Evolutionary conservation across 2,797 vertebrate species (phyloP).

Genomic region (Buceros bicornis): DNA sequence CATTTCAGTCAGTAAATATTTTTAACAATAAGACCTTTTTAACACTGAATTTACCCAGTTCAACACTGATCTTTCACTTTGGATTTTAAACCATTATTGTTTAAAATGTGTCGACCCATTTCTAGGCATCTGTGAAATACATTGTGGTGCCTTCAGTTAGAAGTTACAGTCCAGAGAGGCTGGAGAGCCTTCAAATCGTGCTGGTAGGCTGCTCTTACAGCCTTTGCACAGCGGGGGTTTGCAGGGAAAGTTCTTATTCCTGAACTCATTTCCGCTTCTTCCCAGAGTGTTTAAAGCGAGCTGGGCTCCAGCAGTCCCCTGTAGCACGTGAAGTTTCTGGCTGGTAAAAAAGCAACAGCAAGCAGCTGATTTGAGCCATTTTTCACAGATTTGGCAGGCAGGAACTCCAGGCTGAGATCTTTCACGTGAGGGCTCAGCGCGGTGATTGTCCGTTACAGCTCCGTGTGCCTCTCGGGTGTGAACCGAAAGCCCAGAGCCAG

Average conservation of each 20-base stretch:
- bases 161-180: constrained; percentile 18
- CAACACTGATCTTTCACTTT: not conserved
- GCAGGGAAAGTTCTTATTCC: constrained; percentile 26
- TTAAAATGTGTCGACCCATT: constrained; percentile 18
- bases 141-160: constrained; percentile 5
- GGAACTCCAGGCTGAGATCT: not conserved
- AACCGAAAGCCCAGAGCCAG: not conserved
- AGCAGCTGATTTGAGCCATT: not conserved
- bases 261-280: constrained; percentile 12
- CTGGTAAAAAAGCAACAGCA: not conserved
- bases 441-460: not conserved
- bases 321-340: not conserved
- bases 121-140: constrained; percentile 35
- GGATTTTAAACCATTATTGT: not conserved
- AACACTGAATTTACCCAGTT: not conserved
- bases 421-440: not conserved
- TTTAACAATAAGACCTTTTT: not conserved
- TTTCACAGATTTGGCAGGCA: not conserved
- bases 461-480: not conserved
- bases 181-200: not conserved
- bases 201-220: not conserved
- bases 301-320: not conserved
- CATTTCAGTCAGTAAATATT: not conserved
- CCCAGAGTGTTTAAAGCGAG: not conserved
- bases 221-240: not conserved